phyloP scores from a whole-genome alignment of 2,888 invertebrate species.

The Sycophila texana region DNA sequence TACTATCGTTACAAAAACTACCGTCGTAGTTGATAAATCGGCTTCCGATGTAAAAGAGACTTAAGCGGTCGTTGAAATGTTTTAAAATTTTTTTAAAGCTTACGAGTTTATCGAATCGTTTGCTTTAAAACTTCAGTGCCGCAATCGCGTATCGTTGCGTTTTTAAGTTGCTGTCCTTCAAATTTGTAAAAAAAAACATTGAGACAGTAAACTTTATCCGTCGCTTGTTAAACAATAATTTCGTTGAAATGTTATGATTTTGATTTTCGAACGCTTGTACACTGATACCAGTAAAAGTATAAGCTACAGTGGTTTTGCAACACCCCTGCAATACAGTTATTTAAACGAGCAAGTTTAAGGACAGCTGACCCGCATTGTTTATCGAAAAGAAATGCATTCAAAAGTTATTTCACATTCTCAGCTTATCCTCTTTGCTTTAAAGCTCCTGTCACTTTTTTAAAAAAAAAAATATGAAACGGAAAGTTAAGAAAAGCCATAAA shows the following conservation, averaged over 20 bases:
- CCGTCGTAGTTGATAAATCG: too few species aligned
- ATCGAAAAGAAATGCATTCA: too few species aligned
- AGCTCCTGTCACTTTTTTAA: background rate
- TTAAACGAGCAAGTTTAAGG: conserved; percentile 23
- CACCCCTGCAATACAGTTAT: conserved; percentile 15
- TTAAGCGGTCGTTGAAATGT: too few species aligned
- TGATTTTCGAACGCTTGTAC: conserved; percentile 8
- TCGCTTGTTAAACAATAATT: conserved; percentile 24
- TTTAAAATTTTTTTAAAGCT: too few species aligned
- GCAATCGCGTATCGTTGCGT: background rate
- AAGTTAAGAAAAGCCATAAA: too few species aligned
- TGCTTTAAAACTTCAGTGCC: background rate
- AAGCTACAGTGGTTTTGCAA: conserved; percentile 37
- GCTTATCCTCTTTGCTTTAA: background rate
- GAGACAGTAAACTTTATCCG: background rate
- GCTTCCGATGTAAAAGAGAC: too few species aligned
- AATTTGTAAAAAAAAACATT: background rate
- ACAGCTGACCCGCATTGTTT: background rate
- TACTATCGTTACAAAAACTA: too few species aligned
- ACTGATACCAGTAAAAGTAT: conserved; percentile 18
- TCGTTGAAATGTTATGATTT: conserved; percentile 3
- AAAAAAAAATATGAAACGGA: too few species aligned
- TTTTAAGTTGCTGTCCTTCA: conserved; percentile 8
- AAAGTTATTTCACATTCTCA: too few species aligned
- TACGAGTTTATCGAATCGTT: background rate